A percentile compares a stretch with the other conserved stretches of the same genome.
These are phyloP conservation scores for Chaetodon trifascialis DNA, from an alignment of 2,113 vertebrate species.

Conservation along the genomic window DNA sequence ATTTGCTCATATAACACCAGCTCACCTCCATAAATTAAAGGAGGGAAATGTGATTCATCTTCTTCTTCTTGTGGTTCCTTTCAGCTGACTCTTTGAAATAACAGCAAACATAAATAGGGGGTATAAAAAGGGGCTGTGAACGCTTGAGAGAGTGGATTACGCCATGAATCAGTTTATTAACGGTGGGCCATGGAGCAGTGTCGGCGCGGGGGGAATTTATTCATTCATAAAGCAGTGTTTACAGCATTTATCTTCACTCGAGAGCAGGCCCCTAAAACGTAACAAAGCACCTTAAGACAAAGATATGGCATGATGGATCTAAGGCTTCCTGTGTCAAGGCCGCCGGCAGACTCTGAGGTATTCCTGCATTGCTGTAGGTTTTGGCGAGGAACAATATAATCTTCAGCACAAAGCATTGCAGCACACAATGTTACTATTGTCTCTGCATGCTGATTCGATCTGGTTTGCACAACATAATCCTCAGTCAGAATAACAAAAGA, in stretches of 20 bases:
- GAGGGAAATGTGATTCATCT: slow-evolving; percentile 79
- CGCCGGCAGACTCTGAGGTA: slow-evolving; percentile 44
- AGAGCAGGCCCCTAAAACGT: slow-evolving; percentile 74
- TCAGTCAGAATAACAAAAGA: slow-evolving; percentile 33
- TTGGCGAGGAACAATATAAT: slow-evolving; percentile 44
- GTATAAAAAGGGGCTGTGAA: slow-evolving; percentile 75
- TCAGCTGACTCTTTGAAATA: slow-evolving; percentile 82
- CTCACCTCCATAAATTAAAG: slow-evolving; percentile 79
- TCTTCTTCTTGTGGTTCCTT: slow-evolving; percentile 70
- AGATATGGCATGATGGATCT: slow-evolving; percentile 71
- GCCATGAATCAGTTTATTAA: slow-evolving; percentile 85
- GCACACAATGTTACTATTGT: slow-evolving; percentile 55
- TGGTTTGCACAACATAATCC: slow-evolving; percentile 36
- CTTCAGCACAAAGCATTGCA: slow-evolving; percentile 34
- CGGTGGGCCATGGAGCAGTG: slow-evolving; percentile 61
- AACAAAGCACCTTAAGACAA: slow-evolving; percentile 78
- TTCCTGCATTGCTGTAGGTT: slow-evolving; percentile 52
- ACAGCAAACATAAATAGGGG: slow-evolving; percentile 83
- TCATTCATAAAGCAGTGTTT: slow-evolving; percentile 84
- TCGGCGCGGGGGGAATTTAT: slow-evolving; percentile 74
- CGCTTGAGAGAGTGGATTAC: slow-evolving; percentile 78
- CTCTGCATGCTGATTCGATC: slow-evolving; percentile 57
- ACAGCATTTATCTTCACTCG: slow-evolving; percentile 83
- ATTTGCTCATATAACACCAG: slow-evolving; percentile 59
- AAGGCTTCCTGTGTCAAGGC: slow-evolving; percentile 64